phyloP scores from a whole-genome alignment of 2,888 invertebrate genomes.

The Apodemia mormo region DNA sequence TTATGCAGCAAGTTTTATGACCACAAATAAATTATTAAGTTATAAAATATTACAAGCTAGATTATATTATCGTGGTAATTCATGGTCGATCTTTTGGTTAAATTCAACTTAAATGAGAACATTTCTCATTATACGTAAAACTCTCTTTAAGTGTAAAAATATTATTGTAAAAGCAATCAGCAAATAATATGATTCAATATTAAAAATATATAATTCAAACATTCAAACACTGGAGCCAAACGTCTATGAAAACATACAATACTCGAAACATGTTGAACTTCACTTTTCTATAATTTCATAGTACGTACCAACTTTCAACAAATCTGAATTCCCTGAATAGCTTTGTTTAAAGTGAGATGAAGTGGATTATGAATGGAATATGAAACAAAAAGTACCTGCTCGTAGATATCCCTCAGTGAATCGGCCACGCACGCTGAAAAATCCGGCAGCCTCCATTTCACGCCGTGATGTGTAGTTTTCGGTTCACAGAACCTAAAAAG shows the following conservation, averaged over 20 bases:
- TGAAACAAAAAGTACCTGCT: slow-evolving; percentile 70
- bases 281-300: background rate
- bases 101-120: too few species aligned
- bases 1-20: too few species aligned
- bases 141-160: too few species aligned
- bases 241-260: background rate
- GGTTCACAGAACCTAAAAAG: slow-evolving; percentile 71
- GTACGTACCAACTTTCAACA: background rate
- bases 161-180: too few species aligned
- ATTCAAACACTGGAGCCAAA: background rate
- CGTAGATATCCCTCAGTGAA: slow-evolving; percentile 83
- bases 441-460: slow-evolving; percentile 89
- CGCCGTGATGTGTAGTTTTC: slow-evolving; percentile 77
- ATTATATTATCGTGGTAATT: too few species aligned
- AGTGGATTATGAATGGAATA: background rate
- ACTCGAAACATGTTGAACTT: background rate
- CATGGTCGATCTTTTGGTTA: too few species aligned
- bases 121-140: too few species aligned
- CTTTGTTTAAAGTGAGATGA: background rate
- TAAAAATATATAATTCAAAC: too few species aligned
- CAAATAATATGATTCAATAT: too few species aligned
- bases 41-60: too few species aligned
- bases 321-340: background rate
- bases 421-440: slow-evolving; percentile 88
- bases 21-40: too few species aligned